Evolutionary conservation across 2,797 vertebrate species (phyloP).

Genomic region (Chelon auratus): DNA sequence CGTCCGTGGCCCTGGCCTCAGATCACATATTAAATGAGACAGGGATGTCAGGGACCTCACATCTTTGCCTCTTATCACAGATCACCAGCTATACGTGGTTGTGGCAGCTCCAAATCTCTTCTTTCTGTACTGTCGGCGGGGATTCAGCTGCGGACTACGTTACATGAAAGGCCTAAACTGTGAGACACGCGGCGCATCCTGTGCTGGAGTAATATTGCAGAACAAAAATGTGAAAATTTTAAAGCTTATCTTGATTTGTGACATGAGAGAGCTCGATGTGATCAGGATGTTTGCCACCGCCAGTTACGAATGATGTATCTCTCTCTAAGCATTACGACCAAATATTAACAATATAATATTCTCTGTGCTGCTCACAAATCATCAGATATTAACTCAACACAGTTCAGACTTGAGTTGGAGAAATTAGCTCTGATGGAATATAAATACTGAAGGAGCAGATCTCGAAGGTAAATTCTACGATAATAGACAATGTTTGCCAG

Average conservation of each 20-base stretch:
- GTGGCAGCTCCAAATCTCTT: constrained; percentile 62
- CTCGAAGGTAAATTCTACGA: background rate
- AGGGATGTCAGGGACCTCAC: constrained; percentile 68
- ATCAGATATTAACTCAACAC: background rate
- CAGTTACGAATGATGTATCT: background rate
- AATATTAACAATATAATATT: background rate
- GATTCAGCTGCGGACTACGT: constrained; percentile 48
- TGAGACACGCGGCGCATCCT: constrained; percentile 39
- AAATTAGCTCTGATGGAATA: background rate
- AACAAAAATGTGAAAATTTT: constrained; percentile 46
- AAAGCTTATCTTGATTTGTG: constrained; percentile 39
- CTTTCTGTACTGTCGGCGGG: constrained; percentile 43
- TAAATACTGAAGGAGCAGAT: background rate
- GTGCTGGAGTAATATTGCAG: constrained; percentile 39
- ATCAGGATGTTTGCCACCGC: background rate
- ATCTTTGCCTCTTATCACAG: constrained; percentile 69
- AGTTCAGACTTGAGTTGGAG: no score
- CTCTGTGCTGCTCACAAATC: background rate
- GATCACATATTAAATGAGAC: constrained; percentile 76
- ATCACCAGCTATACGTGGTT: constrained; percentile 59
- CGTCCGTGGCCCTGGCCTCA: constrained; percentile 54
- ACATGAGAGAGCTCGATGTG: constrained; percentile 1
- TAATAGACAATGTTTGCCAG: background rate
- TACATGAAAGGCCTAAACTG: constrained; percentile 57
- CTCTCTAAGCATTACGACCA: constrained; percentile 1